phyloP scores from a whole-genome alignment of 2,888 invertebrate species.

The Tortricodes alternella region DNA sequence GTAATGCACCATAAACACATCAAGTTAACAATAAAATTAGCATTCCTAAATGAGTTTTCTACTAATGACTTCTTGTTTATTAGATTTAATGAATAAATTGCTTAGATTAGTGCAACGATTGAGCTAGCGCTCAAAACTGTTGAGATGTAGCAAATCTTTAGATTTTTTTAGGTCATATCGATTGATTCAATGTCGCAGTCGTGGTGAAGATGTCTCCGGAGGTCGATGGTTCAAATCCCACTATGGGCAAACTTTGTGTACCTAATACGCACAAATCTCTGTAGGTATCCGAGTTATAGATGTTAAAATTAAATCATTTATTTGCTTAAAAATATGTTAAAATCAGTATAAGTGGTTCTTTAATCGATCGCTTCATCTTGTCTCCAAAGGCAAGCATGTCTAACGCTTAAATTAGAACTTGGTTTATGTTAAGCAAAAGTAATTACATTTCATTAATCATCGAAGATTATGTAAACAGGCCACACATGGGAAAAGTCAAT shows the following conservation, averaged over 20 bases:
- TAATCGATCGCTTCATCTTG: constrained; percentile 8
- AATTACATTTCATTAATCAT: constrained; percentile 8
- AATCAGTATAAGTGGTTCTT: constrained; percentile 4
- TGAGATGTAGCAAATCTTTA: not conserved
- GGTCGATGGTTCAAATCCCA: too few relatives aligned
- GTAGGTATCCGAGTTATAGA: not conserved
- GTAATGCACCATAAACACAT: constrained; percentile 23
- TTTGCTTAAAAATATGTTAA: not conserved
- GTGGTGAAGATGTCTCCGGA: too few relatives aligned
- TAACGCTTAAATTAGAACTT: constrained; percentile 13
- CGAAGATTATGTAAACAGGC: constrained; percentile 10
- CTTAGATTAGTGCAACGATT: constrained; percentile 2
- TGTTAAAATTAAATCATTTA: not conserved
- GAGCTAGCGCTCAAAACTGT: not conserved
- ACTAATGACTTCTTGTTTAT: constrained; percentile 27
- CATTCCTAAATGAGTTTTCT: constrained; percentile 31
- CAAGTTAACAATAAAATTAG: constrained; percentile 27
- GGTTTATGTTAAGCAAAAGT: not conserved
- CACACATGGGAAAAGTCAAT: constrained; percentile 8
- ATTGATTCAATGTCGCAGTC: too few relatives aligned
- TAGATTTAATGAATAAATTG: constrained; percentile 29
- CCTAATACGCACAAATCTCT: too few relatives aligned
- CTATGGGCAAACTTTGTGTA: too few relatives aligned
- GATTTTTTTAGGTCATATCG: too few relatives aligned
- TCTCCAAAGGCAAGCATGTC: not conserved